These are phyloP conservation scores for Paragorgia papillata DNA, from an alignment of 92 coral and sea anemone genomes.

Conservation along the genomic window DNA sequence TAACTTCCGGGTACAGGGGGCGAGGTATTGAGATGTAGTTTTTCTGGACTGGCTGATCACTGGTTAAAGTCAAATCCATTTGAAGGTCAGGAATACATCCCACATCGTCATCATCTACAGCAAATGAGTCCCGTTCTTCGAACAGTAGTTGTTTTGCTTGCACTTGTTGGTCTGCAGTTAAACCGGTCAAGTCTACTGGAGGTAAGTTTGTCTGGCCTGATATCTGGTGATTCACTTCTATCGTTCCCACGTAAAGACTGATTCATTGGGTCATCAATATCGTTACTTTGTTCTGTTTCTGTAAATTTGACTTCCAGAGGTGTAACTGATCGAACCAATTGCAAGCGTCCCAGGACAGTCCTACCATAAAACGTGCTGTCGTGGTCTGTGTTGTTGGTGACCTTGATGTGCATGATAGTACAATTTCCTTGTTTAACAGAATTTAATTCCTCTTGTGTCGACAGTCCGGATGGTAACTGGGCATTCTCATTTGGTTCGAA, in stretches of 20 bases:
- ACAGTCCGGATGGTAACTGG: conserved; percentile 49
- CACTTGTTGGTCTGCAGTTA: conserved; percentile 41
- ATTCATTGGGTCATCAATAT: conserved; percentile 12
- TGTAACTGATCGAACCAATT: conserved; percentile 56
- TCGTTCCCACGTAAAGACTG: background rate
- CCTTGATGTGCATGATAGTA: conserved; percentile 21
- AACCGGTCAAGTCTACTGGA: conserved; percentile 38
- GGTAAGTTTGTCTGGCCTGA: background rate
- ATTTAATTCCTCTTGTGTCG: conserved; percentile 38
- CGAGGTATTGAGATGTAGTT: conserved; percentile 54
- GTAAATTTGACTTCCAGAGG: conserved; percentile 52
- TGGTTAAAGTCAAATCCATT: conserved; percentile 50
- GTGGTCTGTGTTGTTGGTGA: conserved; percentile 55
- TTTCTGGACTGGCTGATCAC: conserved; percentile 55
- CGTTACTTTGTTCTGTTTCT: conserved; percentile 27
- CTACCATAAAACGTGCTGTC: conserved; percentile 52
- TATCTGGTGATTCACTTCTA: background rate
- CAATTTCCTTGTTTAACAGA: conserved; percentile 38
- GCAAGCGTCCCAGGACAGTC: conserved; percentile 52
- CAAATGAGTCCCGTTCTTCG: conserved; percentile 45
- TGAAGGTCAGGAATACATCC: too few species aligned
- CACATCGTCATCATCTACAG: conserved; percentile 43
- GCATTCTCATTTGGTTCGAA: conserved; percentile 55
- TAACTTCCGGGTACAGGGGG: conserved; percentile 41
- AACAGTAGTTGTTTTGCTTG: conserved; percentile 37